Base-by-base conservation (phyloP, 2,113 vertebrate genomes). In the Loxodonta africana region DNA sequence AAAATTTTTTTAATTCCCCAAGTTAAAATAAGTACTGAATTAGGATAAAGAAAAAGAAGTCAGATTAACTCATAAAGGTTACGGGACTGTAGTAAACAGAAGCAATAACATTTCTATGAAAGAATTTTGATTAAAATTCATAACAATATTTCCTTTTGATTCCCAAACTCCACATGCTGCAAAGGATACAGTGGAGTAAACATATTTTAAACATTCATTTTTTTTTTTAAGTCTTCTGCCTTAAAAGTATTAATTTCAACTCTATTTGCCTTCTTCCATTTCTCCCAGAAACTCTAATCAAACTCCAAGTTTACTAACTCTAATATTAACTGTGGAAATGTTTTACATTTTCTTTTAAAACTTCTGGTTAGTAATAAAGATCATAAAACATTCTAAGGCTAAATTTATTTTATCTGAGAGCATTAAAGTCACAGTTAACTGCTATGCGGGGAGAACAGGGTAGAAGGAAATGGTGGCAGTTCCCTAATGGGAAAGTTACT, bases 401-500 rank as follows among this genome's bases (percentile, higher is more conserved):
- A 85, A 82, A 95, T 93, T 89, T 91, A 53, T 60, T 76, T 23
- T 65, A 86, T 96, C 94, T 94, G 80, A 62, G 86, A 8, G 37
- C 73, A 41, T 26, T 77, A 26, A 46, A 26, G 41, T 46, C 74
- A 77, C 41, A 77, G 74, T 77, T 77, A 77, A 76, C 20, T 44
- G 44, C 41, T 23, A 25, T 77, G 41, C 15, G 12, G 51, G 62
- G 28, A 89, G 73, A 82, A 82, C 23, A 90, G 86, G 84, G 15
- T 80, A 96, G 85, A 78, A 46, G 69, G 69, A 96, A 86, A 96
- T 25, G 41, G 23, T 5, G 88, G n/a, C 60, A 41, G 83, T 30
- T 37, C 96, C 95, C 96, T 78, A 94, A n/a, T 94, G 73, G 41
- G 82, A 95, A 93, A 67, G 93, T 83, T 90, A 67, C 77, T 57